Base-by-base conservation (phyloP, 2,797 vertebrate genomes). In the Takifugu ocellatus region DNA sequence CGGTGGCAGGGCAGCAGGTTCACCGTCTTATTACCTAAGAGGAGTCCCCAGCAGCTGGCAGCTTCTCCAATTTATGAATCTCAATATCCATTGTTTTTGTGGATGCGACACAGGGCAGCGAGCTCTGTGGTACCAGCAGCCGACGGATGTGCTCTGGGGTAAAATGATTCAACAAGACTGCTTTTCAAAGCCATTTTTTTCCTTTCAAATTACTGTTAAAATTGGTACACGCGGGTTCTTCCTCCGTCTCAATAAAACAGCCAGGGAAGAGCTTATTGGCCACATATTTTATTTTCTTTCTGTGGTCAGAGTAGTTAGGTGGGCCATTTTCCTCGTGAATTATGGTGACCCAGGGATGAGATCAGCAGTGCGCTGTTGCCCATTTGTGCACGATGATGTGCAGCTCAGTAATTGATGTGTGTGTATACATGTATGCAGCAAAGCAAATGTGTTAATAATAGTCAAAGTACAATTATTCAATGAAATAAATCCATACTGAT, bases 11-110 rank as follows among this genome's bases (percentile, higher is more conserved):
- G 61, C 56, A 25, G 64, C 9, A 46, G 67, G 75, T 70, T 67
- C 68, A 68, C 70, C 73, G 73, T 88, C 68, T 56, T 67, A 83
- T 84, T 83, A 86, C 68, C 78, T 64, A 51, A 65, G 56, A 78
- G 65, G 60, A 75, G 60, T 45, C 17, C 64, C 58, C 54, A 75
- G 79, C 71, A 81, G 79, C 82, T 72, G 77, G 78, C 52, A 66
- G 77, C 57, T 46, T 54, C 59, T 75, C 39, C 16, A 74, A 75
- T 72, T 80, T 58, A 68, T 56, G 51, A 70, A 78, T 72, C 60
- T 78, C 80, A 70, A 79, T 75, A 69, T 79, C 54, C 54, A 58
- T 49, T 75, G 56, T 72, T 77, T 75, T 71, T 72, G 46, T 42
- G 53, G 51, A 27, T 14, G 36, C 56, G 54, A 58, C 55, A 66